Percentiles rank a stretch among this genome's conserved stretches.
phyloP scores from a whole-genome alignment of 2,797 vertebrate species.

The Ibycter americanus region DNA sequence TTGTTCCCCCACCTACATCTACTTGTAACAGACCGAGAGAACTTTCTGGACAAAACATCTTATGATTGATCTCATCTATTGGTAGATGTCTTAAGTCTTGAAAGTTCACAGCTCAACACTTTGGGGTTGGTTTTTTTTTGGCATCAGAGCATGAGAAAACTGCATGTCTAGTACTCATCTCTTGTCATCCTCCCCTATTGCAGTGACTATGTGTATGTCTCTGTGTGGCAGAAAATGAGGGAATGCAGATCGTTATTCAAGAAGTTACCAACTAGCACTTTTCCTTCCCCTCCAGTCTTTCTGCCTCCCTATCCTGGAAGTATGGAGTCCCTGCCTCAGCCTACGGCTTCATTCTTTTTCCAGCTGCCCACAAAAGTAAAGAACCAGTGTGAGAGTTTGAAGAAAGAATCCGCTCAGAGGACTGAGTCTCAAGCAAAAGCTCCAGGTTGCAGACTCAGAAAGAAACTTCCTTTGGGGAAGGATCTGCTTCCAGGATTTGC shows the following conservation, averaged over 20 bases:
- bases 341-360: slow-evolving; percentile 72
- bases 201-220: slow-evolving; percentile 65
- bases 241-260: slow-evolving; percentile 44
- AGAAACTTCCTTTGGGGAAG: slow-evolving; percentile 72
- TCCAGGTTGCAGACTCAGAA: slow-evolving; percentile 69
- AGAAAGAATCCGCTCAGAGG: slow-evolving; percentile 65
- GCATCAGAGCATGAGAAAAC: slow-evolving; percentile 58
- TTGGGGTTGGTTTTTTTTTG: not conserved
- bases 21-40: slow-evolving; percentile 17
- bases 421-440: slow-evolving; percentile 68
- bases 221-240: slow-evolving; percentile 64
- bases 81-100: slow-evolving; percentile 51
- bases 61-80: slow-evolving; percentile 15
- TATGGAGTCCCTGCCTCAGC: slow-evolving; percentile 68
- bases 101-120: slow-evolving; percentile 47
- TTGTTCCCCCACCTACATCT: not conserved
- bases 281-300: slow-evolving; percentile 71
- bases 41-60: slow-evolving; percentile 57
- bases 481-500: slow-evolving; percentile 70
- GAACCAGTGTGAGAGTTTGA: slow-evolving; percentile 65
- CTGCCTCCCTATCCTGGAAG: slow-evolving; percentile 68
- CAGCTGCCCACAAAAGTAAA: slow-evolving; percentile 70
- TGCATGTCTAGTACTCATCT: slow-evolving; percentile 65
- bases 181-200: slow-evolving; percentile 57
- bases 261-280: slow-evolving; percentile 70